Evolutionary conservation across 2,797 vertebrate species (phyloP).

Genomic region (Acipenser oxyrinchus): DNA sequence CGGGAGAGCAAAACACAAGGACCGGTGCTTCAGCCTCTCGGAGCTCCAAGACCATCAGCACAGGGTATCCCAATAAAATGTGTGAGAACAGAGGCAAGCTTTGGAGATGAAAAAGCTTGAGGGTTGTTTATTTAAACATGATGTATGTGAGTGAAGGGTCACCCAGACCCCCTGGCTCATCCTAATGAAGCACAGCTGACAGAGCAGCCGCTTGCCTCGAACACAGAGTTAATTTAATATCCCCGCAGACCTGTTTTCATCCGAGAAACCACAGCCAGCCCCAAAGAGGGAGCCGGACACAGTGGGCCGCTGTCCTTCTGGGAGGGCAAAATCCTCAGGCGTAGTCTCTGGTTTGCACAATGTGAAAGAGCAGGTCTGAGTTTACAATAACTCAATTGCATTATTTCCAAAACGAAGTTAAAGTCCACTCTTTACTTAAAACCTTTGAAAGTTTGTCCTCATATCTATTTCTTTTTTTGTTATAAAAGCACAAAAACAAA

Average conservation of each 20-base stretch:
- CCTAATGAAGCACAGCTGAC: conserved; percentile 58
- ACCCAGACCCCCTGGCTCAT: conserved; percentile 37
- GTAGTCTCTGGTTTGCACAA: no score
- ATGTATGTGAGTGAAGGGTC: conserved; percentile 42
- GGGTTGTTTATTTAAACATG: conserved; percentile 59
- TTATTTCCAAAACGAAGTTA: no score
- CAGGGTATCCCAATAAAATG: conserved; percentile 19
- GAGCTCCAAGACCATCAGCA: no score
- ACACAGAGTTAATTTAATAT: not conserved
- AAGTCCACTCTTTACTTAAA: no score
- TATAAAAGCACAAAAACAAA: no score
- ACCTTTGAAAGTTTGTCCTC: no score
- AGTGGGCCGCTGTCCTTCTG: not conserved
- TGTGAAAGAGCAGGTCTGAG: no score
- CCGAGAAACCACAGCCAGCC: not conserved
- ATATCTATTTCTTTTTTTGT: no score
- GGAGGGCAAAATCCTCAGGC: not conserved
- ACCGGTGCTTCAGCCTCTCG: conserved; percentile 15
- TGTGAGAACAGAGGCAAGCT: conserved; percentile 35
- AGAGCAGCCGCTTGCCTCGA: conserved; percentile 9
- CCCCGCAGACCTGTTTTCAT: not conserved
- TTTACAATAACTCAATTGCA: no score
- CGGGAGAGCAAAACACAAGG: conserved; percentile 34
- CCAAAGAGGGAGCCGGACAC: not conserved
- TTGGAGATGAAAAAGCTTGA: conserved; percentile 46